Conservation (phyloP, 2,797 vertebrate genomes). For the Gila robusta region DNA sequence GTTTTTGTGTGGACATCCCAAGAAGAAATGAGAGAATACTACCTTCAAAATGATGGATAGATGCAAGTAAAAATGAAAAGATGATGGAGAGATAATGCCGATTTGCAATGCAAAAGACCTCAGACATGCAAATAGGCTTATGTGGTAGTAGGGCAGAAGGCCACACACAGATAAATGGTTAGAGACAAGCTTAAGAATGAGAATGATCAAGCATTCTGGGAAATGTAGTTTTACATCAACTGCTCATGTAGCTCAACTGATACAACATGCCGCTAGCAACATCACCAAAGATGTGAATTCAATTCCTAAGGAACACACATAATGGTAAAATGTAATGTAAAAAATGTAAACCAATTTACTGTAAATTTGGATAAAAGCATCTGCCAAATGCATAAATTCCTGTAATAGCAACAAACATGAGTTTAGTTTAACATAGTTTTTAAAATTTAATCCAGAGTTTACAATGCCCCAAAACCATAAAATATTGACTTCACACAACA, state of each 20-base stretch:
- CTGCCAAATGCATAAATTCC: not conserved
- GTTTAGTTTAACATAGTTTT: constrained; percentile 8
- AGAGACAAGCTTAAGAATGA: constrained; percentile 4
- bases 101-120: constrained; percentile 82
- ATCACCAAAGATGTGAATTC: too few species aligned
- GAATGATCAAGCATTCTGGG: constrained; percentile 30
- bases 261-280: not conserved
- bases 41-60: not conserved
- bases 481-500: not conserved
- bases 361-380: not conserved
- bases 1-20: not conserved
- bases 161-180: constrained; percentile 23
- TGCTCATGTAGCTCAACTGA: not conserved
- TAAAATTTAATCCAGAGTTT: not conserved
- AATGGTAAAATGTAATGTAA: not conserved
- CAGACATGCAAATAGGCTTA: constrained; percentile 75
- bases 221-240: constrained; percentile 46
- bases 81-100: constrained; percentile 54
- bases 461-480: not conserved
- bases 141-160: constrained; percentile 51
- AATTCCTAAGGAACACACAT: not conserved
- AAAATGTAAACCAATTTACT: not conserved
- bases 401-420: not conserved
- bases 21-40: not conserved
- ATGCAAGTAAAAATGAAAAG: constrained; percentile 32